Evolutionary conservation across 1,140 invertebrate species (phyloP).

Genomic region (Caenorhabditis briggsae): DNA sequence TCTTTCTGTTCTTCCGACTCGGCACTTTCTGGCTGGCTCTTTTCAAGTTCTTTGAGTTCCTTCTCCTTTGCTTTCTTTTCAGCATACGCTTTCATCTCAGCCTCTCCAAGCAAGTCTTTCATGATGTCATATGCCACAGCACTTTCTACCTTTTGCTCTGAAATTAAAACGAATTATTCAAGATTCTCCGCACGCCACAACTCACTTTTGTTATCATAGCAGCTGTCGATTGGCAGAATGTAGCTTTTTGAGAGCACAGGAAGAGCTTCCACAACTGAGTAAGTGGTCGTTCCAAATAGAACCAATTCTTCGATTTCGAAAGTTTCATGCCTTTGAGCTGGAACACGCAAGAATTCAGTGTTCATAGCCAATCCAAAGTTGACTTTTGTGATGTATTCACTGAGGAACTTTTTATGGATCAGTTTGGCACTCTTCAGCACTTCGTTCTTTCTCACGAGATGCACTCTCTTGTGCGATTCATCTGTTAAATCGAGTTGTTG

Average conservation of each 20-base stretch:
- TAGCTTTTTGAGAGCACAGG: background rate
- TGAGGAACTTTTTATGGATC: background rate
- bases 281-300: background rate
- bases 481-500: background rate
- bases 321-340: too few relatives aligned
- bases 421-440: background rate
- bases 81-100: background rate
- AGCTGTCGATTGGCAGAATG: background rate
- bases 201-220: constrained; percentile 17
- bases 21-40: background rate
- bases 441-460: background rate
- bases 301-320: background rate
- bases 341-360: background rate
- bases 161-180: background rate
- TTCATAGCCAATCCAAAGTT: background rate
- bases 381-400: background rate
- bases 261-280: background rate
- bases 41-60: background rate
- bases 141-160: background rate
- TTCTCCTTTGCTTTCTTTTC: background rate
- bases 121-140: background rate
- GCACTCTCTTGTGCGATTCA: background rate
- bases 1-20: too few relatives aligned
- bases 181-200: background rate
- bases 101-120: background rate